A percentile compares a stretch with the other conserved stretches of the same genome.
Evolutionary conservation across 2,797 vertebrate genomes (phyloP).

Genomic region (Nannoperca obscura): DNA sequence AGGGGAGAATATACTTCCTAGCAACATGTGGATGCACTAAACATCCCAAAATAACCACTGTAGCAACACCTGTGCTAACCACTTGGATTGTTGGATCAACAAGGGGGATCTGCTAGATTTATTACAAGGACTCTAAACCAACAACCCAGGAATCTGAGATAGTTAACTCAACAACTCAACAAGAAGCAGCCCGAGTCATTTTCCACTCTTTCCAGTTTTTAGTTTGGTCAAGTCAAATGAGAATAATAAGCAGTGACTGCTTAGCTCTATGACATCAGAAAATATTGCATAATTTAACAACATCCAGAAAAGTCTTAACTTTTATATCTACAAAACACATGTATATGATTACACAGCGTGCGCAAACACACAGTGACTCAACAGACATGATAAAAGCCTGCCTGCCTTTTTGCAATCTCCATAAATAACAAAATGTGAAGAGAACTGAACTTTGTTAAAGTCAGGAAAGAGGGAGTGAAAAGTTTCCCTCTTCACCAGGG

Average conservation of each 20-base stretch:
- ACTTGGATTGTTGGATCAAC: constrained; percentile 45
- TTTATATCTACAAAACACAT: constrained; percentile 34
- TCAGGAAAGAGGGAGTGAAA: constrained; percentile 50
- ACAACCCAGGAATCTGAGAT: constrained; percentile 25
- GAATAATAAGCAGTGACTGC: background rate
- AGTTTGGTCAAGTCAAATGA: constrained; percentile 39
- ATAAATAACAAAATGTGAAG: constrained; percentile 53
- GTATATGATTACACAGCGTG: constrained; percentile 14
- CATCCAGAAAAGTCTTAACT: constrained; percentile 25
- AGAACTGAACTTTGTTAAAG: constrained; percentile 44
- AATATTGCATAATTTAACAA: constrained; percentile 10
- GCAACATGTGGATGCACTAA: constrained; percentile 74
- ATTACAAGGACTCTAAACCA: constrained; percentile 37
- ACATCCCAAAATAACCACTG: constrained; percentile 81
- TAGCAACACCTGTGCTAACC: constrained; percentile 65
- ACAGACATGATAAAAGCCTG: constrained; percentile 30
- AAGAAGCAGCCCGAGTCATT: constrained; percentile 19
- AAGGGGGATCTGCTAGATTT: constrained; percentile 39
- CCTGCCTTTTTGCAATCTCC: constrained; percentile 34
- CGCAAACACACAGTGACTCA: constrained; percentile 18
- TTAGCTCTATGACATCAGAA: constrained; percentile 11
- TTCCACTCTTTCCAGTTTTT: constrained; percentile 30
- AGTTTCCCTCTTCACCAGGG: constrained; percentile 56
- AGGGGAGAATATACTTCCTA: constrained; percentile 68
- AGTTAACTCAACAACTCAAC: constrained; percentile 1